Conservation (phyloP, 2,888 invertebrate species). For the Iselma pallidipennis region DNA sequence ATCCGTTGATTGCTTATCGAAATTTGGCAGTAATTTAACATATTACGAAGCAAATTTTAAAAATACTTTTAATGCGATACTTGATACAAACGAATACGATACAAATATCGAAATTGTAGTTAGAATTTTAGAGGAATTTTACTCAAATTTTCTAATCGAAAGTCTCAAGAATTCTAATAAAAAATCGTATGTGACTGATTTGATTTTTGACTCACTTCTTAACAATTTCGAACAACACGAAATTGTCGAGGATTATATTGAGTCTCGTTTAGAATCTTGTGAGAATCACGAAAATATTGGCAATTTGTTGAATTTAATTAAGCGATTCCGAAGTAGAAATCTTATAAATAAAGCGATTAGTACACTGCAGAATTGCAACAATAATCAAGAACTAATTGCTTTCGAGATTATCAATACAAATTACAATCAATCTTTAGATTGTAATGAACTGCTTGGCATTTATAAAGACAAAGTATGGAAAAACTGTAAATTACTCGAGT, state of each 20-base stretch:
- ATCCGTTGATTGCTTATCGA: neutral
- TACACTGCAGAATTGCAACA: neutral
- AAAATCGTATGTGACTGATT: neutral
- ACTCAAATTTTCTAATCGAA: neutral
- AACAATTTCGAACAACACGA: neutral
- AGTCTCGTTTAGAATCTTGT: neutral
- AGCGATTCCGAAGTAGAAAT: neutral
- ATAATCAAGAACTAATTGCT: neutral
- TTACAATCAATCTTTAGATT: neutral
- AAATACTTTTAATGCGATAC: too few relatives aligned
- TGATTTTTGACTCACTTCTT: neutral
- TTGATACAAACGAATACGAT: neutral
- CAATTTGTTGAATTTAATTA: neutral
- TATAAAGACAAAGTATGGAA: neutral
- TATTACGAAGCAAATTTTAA: neutral
- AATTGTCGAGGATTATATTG: neutral
- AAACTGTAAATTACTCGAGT: neutral
- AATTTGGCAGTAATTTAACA: neutral
- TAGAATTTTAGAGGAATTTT: neutral
- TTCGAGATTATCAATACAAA: neutral
- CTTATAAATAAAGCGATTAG: neutral
- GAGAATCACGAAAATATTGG: conserved; percentile 2
- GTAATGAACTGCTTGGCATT: neutral
- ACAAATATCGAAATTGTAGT: neutral
- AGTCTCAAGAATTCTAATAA: neutral